Evolutionary conservation across 1,140 invertebrate genomes (phyloP), one percentile per base, ranked within the genome.

Genomic region (Brachionus rotundiformis): DNA sequence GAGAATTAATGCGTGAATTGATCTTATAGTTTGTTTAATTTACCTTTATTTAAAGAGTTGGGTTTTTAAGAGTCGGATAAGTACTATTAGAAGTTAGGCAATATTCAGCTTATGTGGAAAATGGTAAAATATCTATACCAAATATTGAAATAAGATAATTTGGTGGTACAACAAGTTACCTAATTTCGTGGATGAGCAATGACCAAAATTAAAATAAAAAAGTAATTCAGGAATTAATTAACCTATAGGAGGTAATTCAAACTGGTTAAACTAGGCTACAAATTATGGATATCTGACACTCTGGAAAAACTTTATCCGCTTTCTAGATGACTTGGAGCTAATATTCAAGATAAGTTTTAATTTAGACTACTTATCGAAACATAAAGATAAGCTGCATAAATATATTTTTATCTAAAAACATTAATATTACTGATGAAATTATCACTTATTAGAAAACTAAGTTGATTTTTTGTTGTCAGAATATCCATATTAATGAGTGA

Each of bases 1-100:
- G 47, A 25, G 47, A 54, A 19, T 54, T 54, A 25, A 54, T 54
- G 47, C 47, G 47, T 54, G 47, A 54, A 54, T 54, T 54, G 47
- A 54, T 54, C 19, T 54, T 54, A 6, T 6, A 54, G 47, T 25
- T 54, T 54, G 47, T 19, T 54, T 54, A 23, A 54, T 54, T 54
- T 19, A 54, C 47, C 47, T 54, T 54, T 8, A 25, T n/a, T 54
- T 16, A 54, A 19, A 54, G 7, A 54, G 10, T 19, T 49, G 47
- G 16, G 47, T 7, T 49, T 49, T 49, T 16, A 16, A 49, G 47
- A n/a, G 16, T 6, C 13, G 16, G 16, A 49, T 49, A 49, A 13
- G 39, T 49, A 6, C 47, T 25, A 3, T 54, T 25, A 19, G 16
- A 54, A 54, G 16, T 54, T 54, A 19, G 7, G 8, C 23, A 54